Evolutionary conservation across 2,888 invertebrate genomes (phyloP), one percentile per base, ranked within the genome.

Genomic region (Eupithecia insigniata): DNA sequence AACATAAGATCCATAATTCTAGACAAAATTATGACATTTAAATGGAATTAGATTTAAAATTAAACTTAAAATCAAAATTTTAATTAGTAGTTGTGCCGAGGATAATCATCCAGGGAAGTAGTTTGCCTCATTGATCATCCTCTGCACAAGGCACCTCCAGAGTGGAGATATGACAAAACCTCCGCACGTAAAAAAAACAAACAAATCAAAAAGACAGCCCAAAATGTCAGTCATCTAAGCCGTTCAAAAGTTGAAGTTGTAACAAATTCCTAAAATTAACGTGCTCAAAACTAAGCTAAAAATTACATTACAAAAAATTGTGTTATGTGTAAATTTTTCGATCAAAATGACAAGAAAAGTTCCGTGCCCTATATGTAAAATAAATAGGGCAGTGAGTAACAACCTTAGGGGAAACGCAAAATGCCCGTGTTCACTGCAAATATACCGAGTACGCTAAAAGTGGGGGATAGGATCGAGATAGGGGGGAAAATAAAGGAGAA

Each of bases 371-470:
- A 84, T 89, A 76, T 30, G n/a, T 60, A 28, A 82, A 83, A 73
- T 75, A 79, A 72, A 77, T 82, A 78, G 86, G 88, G 83, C 85
- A 81, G 64, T 76, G 73, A 69, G 74, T 78, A 69, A 58, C 26
- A 26, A 28, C 1, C 10, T 8, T 1, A 51, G 22, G 43, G 39
- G 22, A 18, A 73, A 72, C 76, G 67, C 72, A 76, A 89, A 86
- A 94, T 94, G 93, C 93, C 93, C 43, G 90, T 93, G 8, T 94
- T 94, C 72, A 92, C 93, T 16, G 92, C 93, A 8, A 93, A 93
- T 76, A 89, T 94, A 76, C 93, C 93, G 1, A 85, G 84, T 34
- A 34, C 85, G 8, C 88, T 94, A 61, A 92, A 92, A 83, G 84
- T 93, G 71, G 93, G 93, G 7, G 93, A 94, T 76, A 88, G 88